Base-by-base conservation (phyloP, 2,113 vertebrate genomes). In the Alexandromys fortis region DNA sequence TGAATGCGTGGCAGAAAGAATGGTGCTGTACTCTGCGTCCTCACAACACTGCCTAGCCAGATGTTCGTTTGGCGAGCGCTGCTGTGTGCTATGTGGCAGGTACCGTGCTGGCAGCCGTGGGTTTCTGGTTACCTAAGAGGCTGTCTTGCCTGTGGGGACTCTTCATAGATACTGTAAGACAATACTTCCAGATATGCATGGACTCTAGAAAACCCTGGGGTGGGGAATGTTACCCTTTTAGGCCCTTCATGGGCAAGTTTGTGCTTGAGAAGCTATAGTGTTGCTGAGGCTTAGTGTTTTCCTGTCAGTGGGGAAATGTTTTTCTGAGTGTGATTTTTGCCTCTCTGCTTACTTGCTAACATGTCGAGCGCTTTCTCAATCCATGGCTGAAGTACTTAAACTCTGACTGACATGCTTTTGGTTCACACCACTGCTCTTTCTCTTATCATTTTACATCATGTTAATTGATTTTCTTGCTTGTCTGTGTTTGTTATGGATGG, bases 391-490 rank as follows among this genome's bases (percentile, higher is more conserved):
- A 81, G 75, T 67, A 47, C 26, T 88, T 82, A 52, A 92, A 91
- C 95, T 88, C 35, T 94, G 79, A 81, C 7, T 89, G 68, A 28
- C 5, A 76, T 79, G 49, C 30, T 95, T 94, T 89, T 86, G 82
- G 89, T 78, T 91, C 17, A 82, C 14, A 91, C 1, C 35, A 61
- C 88, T 95, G 76, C 55, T 76, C 75, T 91, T 77, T 49, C 21
- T 86, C 70, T 87, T 96, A 79, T n/a, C 83, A 77, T 81, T 87
- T 94, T 93, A 45, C 52, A 10, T n/a, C 30, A 72, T 87, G 14
- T 30, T 90, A 94, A 89, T 96, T 91, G 85, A 79, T 96, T 96
- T 90, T 35, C 38, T 77, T 21, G n/a, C 30, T 83, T 22, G 63
- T 93, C 72, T 67, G 28, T 90, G 22, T 91, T 89, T 87, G 52